These are phyloP conservation scores for Amphiura filiformis DNA, from an alignment of 35 echinoderm and acorn worm species.

Conservation along the genomic window DNA sequence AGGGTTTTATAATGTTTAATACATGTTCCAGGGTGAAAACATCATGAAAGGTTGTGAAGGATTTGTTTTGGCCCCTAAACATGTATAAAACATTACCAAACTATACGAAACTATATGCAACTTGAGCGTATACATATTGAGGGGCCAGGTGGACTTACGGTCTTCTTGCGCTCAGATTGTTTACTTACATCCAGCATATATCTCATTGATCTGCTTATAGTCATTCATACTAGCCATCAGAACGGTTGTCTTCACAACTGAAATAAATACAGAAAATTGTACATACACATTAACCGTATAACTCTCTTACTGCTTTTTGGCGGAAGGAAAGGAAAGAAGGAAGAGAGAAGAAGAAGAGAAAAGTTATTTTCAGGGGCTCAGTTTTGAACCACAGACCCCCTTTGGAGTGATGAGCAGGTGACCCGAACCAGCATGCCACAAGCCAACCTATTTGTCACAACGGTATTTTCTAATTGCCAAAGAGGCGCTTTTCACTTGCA, in stretches of 20 bases:
- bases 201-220: background rate
- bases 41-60: too few species aligned
- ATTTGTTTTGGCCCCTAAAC: too few species aligned
- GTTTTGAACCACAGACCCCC: background rate
- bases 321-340: background rate
- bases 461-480: too few species aligned
- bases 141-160: too few species aligned
- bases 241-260: background rate
- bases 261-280: background rate
- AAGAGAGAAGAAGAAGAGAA: background rate
- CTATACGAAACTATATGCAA: too few species aligned
- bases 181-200: background rate
- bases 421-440: background rate
- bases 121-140: too few species aligned
- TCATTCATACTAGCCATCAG: background rate
- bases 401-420: background rate
- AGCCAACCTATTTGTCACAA: too few species aligned
- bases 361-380: background rate
- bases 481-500: too few species aligned
- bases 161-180: too few species aligned
- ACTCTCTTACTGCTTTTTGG: background rate
- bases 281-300: background rate
- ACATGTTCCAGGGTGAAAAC: too few species aligned
- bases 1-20: too few species aligned
- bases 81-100: too few species aligned